Conservation (phyloP, 2,113 vertebrate genomes). For the Psephotus haematonotus region DNA sequence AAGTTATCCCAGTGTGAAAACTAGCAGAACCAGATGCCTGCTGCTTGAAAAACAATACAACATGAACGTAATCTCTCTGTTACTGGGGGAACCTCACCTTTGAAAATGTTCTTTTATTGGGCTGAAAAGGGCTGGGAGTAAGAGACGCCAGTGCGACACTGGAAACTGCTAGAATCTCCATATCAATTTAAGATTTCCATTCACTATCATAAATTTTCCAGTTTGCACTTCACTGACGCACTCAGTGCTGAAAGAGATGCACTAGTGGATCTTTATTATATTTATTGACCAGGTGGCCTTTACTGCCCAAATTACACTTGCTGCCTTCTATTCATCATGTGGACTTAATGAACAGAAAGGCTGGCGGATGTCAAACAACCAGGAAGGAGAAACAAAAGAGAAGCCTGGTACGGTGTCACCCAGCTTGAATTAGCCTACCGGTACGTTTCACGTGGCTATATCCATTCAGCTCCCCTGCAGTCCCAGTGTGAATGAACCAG, state of each 20-base stretch:
- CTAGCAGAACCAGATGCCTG: background rate
- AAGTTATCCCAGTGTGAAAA: background rate
- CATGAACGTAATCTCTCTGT: background rate
- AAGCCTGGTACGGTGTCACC: background rate
- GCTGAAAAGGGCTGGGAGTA: background rate
- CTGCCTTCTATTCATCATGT: background rate
- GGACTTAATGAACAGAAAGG: background rate
- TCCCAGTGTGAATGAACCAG: conserved; percentile 23
- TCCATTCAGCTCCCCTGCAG: conserved; percentile 29
- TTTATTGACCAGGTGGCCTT: conserved; percentile 21
- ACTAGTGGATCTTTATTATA: background rate
- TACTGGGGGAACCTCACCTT: background rate
- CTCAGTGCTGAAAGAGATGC: background rate
- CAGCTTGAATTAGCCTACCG: background rate
- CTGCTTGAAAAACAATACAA: background rate
- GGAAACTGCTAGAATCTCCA: background rate
- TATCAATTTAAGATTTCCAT: background rate
- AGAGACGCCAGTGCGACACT: background rate
- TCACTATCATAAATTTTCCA: background rate
- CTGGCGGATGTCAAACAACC: conserved; percentile 27
- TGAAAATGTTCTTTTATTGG: background rate
- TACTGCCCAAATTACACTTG: background rate
- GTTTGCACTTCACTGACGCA: background rate
- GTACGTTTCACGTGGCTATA: background rate
- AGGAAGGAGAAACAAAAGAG: conserved; percentile 49